Base-by-base conservation (phyloP, 37 sponge, comb jelly and placozoan genomes). In the Aphrocallistes beatrix region DNA sequence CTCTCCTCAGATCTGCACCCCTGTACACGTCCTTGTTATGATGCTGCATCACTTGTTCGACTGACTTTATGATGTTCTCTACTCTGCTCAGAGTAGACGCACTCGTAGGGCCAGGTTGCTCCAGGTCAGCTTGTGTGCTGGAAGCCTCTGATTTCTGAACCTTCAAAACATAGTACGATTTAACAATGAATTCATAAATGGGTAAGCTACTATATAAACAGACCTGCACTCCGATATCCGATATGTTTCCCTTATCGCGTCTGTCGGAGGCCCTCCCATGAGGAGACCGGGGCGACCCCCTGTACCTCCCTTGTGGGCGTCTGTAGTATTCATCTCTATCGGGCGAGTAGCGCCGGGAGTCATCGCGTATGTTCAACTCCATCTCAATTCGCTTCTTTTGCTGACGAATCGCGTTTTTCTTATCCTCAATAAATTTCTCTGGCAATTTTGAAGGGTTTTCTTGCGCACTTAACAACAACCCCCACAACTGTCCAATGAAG, bases 401-500 rank as follows among this genome's bases (percentile, higher is more conserved):
- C 47, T 85, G 90, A 19, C 92, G 86, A 3, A 97, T 90, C 81
- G 94, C 95, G 19, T 93, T 94, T 81, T 94, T 97, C 89, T 97
- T 97, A 87, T 94, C 85, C 51, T 94, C 98, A 39, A 97, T 34
- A 39, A 97, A 89, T 17, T 83, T 51, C 1, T 91, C 50, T 19
- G 98, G 98, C 19, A 95, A 30, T 28, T 60, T 60, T 19, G 75
- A 19, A 13, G 75, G 75, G 51, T 90, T 93, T 45, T 97, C 92
- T 82, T 97, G 98, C 3, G 98, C 98, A 82, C 91, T 91, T 0
- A 84, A 32, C 37, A 97, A 87, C 38, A 93, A 88, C 6, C 91
- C 92, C 98, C 98, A 97, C 38, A 97, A 88, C 81, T 97, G 95
- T 49, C 37, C 89, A 92, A 97, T 93, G 81, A 97, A 97, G 13